Evolutionary conservation across 2,797 vertebrate species (phyloP).

Genomic region (Setipinna tenuifilis): DNA sequence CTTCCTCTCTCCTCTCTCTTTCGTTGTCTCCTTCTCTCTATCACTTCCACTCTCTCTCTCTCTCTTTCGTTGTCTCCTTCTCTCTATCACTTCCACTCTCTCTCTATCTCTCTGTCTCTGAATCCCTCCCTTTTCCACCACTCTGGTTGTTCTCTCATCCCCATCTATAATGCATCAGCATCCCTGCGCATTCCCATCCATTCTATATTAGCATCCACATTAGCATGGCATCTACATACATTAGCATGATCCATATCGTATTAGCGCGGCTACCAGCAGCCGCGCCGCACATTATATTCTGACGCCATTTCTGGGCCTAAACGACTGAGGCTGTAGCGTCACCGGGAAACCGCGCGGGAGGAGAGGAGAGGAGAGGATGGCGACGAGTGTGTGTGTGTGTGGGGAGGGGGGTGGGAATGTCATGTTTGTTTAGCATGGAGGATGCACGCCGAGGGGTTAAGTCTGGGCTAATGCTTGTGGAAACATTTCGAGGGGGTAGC

Average conservation of each 20-base stretch:
- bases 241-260: background rate
- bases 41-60: no score
- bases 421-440: background rate
- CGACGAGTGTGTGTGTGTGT: background rate
- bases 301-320: background rate
- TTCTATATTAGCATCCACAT: background rate
- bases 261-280: background rate
- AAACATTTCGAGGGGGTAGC: background rate
- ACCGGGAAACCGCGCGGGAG: no score
- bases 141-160: background rate
- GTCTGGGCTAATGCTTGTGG: background rate
- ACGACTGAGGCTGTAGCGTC: background rate
- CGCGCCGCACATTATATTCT: background rate
- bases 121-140: no score
- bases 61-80: no score
- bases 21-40: no score
- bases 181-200: background rate
- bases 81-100: no score
- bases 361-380: background rate
- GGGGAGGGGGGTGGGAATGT: background rate
- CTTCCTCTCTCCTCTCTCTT: background rate
- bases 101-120: no score
- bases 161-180: conserved; percentile 16
- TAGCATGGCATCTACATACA: background rate
- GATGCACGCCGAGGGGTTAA: background rate